A percentile compares a stretch with the other conserved stretches of the same genome.
Conservation (phyloP, 2,797 vertebrate genomes). For the Lophius americanus region DNA sequence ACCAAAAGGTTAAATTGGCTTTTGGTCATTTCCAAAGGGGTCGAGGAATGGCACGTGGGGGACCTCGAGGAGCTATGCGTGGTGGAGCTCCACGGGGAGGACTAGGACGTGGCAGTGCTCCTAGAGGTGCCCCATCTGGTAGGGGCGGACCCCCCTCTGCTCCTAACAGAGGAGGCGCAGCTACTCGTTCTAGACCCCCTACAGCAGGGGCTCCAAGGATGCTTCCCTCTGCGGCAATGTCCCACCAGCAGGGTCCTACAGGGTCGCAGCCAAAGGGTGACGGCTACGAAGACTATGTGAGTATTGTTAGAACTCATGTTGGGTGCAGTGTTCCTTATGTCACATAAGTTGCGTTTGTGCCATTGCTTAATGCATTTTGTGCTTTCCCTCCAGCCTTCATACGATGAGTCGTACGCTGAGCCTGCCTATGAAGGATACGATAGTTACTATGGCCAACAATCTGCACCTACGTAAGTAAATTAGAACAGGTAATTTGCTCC, state of each 20-base stretch:
- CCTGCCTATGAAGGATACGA: conserved; percentile 92
- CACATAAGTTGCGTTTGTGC: neutral
- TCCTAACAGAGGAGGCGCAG: conserved; percentile 84
- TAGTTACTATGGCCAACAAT: conserved; percentile 91
- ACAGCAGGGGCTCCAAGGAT: conserved; percentile 88
- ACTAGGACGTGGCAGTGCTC: conserved; percentile 85
- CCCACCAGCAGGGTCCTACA: conserved; percentile 82
- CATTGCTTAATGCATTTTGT: neutral
- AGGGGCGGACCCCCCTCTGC: conserved; percentile 86
- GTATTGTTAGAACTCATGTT: conserved; percentile 36
- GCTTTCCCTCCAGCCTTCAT: conserved; percentile 59
- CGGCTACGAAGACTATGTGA: conserved; percentile 94
- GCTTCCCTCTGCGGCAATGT: conserved; percentile 80
- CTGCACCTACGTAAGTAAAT: conserved; percentile 88
- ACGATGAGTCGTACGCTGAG: conserved; percentile 74
- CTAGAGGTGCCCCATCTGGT: conserved; percentile 85
- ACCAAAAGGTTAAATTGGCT: too few species aligned
- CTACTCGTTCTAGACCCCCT: conserved; percentile 88
- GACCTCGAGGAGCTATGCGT: conserved; percentile 87
- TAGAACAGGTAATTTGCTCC: neutral
- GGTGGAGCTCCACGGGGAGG: conserved; percentile 90
- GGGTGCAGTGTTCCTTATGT: neutral
- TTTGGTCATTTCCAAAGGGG: conserved; percentile 76
- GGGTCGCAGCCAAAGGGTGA: conserved; percentile 86
- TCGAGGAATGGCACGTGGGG: conserved; percentile 89